Evolutionary conservation across 2,888 invertebrate species (phyloP).

Genomic region (Lasioglossum figueresi): DNA sequence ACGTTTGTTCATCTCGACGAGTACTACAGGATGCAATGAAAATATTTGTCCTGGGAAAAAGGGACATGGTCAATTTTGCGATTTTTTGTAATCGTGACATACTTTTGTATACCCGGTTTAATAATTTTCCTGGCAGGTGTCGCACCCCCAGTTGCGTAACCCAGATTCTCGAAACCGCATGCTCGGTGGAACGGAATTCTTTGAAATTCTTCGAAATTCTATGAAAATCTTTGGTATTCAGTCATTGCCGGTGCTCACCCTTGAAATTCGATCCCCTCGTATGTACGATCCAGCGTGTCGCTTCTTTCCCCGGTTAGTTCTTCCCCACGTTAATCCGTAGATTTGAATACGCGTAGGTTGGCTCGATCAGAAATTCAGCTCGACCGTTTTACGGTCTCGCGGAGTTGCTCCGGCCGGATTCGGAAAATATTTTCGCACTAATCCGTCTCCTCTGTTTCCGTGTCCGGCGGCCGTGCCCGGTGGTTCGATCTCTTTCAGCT

Average conservation of each 20-base stretch:
- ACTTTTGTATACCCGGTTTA: too few relatives aligned
- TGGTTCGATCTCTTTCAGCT: slow-evolving; percentile 10
- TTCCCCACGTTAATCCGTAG: slow-evolving; percentile 19
- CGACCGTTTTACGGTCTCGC: slow-evolving; percentile 29
- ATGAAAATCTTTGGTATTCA: not conserved
- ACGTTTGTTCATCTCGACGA: too few relatives aligned
- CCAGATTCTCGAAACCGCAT: not conserved
- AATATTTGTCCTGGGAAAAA: too few relatives aligned
- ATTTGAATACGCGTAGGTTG: slow-evolving; percentile 47
- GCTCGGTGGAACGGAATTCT: not conserved
- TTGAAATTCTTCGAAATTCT: not conserved
- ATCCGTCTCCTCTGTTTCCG: slow-evolving; percentile 37
- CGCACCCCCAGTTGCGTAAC: too few relatives aligned
- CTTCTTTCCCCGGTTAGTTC: not conserved
- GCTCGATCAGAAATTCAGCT: slow-evolving; percentile 37
- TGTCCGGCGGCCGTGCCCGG: slow-evolving; percentile 2
- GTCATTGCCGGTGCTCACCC: not conserved
- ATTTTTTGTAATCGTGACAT: too few relatives aligned
- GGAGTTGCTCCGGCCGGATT: slow-evolving; percentile 31
- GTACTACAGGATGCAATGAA: too few relatives aligned
- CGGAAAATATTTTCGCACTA: slow-evolving; percentile 65
- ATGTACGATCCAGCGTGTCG: not conserved
- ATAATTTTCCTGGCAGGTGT: too few relatives aligned
- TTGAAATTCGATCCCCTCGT: not conserved
- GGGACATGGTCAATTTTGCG: too few relatives aligned